Evolutionary conservation across 2,888 invertebrate species (phyloP), one percentile per base, ranked within the genome.

Genomic region (Macrophya alboannulata): DNA sequence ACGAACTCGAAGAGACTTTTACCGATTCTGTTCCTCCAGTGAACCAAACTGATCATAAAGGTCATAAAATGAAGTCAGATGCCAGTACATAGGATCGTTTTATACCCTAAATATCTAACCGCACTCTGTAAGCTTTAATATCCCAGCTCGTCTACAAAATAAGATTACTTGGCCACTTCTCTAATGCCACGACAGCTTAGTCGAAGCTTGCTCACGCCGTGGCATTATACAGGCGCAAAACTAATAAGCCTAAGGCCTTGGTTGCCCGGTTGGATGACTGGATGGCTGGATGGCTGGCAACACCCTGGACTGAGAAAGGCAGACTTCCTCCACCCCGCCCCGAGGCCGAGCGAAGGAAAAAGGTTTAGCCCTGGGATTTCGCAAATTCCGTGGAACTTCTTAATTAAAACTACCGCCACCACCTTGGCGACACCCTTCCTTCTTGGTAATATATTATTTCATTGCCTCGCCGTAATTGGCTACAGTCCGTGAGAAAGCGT

Each of bases 211-310:
- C 45, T 83, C 45, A 15, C 83, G 68, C 68, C 45, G n/a, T 59
- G 65, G 83, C 83, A 65, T 83, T 83, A 83, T 83, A 71, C 51
- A 83, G 83, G 83, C 68, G 71, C 68, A 71, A 83, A 83, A 83
- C 83, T 83, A 83, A 83, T 83, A 83, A 83, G 83, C 83, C 83
- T 71, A 48, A 62, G 81, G 81, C 45, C 48, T 40, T 68, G 83
- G 55, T 37, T 83, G 55, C 65, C 45, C 62, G 83, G 68, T 37
- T 48, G 68, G 40, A 48, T 81, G 31, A 59, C 40, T 81, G 81
- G 81, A 74, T 74, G 48, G 83, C 40, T 81, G 81, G 81, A 74
- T 74, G 48, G 83, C 71, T 82, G 82, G 83, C 51, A 83, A 83
- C 83, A 83, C 68, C 83, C 83, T 68, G 83, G 10, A 83, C 45